Percentiles rank a stretch among this genome's conserved stretches.
These are phyloP conservation scores for Fulica atra DNA, from an alignment of 2,113 vertebrate species.

Conservation along the genomic window DNA sequence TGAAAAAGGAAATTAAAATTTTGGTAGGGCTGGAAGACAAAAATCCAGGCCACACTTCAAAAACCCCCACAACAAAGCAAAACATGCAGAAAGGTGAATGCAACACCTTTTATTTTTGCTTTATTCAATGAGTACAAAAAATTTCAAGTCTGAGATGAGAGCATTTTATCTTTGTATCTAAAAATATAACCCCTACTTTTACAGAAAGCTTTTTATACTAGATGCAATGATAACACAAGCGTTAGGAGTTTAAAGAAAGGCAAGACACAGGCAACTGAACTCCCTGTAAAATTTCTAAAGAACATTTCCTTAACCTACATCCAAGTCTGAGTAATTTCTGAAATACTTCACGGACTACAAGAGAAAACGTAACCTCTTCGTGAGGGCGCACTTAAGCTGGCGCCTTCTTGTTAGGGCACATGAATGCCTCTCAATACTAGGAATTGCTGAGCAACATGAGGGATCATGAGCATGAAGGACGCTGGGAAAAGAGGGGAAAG, in stretches of 20 bases:
- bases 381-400: neutral
- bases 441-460: neutral
- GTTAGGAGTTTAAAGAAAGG: neutral
- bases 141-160: neutral
- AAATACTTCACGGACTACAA: neutral
- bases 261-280: neutral
- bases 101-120: conserved; percentile 41
- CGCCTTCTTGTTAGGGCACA: neutral
- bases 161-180: conserved; percentile 32
- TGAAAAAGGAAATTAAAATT: conserved; percentile 35
- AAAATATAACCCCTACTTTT: conserved; percentile 34
- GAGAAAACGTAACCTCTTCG: neutral
- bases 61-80: conserved; percentile 28
- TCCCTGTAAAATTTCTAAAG: neutral
- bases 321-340: neutral
- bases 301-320: conserved; percentile 12
- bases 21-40: conserved; percentile 16
- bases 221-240: neutral
- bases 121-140: conserved; percentile 42
- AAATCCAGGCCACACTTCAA: conserved; percentile 53
- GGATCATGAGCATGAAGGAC: neutral
- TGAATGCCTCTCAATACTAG: neutral
- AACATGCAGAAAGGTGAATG: conserved; percentile 6
- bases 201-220: neutral
- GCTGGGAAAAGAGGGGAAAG: neutral